phyloP scores from a whole-genome alignment of 2,797 vertebrate genomes.

The Fistularia commersonii region DNA sequence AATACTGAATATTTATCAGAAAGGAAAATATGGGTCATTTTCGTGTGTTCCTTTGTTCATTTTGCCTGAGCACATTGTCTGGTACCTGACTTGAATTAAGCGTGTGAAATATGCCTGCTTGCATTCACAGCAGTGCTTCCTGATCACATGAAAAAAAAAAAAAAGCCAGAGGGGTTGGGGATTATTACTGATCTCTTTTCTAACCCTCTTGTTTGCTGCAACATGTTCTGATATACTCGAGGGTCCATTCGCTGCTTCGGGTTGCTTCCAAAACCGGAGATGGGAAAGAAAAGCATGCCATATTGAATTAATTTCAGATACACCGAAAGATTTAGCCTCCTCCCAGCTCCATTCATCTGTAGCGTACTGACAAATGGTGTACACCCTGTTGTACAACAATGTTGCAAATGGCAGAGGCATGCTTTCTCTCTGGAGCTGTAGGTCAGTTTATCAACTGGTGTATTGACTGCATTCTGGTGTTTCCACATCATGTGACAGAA shows the following conservation, averaged over 20 bases:
- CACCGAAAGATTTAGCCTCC: conserved; percentile 46
- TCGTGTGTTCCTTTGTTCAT: conserved; percentile 46
- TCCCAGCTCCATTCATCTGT: conserved; percentile 51
- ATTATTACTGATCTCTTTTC: conserved; percentile 45
- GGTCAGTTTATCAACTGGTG: conserved; percentile 20
- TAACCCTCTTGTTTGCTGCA: conserved; percentile 32
- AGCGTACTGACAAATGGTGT: conserved; percentile 46
- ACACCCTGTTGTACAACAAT: conserved; percentile 24
- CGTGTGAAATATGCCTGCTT: conserved; percentile 21
- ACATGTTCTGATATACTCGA: conserved; percentile 41
- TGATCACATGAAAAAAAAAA: conserved; percentile 29
- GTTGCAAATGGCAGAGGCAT: conserved; percentile 41
- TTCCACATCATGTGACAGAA: neutral
- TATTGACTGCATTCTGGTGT: conserved; percentile 7
- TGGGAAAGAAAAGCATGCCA: conserved; percentile 42
- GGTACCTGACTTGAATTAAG: conserved; percentile 23
- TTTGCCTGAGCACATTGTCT: conserved; percentile 26
- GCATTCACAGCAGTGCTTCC: conserved; percentile 20
- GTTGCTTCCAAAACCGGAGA: conserved; percentile 26
- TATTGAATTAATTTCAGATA: conserved; percentile 52
- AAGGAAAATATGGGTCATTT: neutral
- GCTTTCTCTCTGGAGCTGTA: conserved; percentile 22
- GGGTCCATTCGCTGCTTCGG: conserved; percentile 21
- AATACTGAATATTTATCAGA: conserved; percentile 1
- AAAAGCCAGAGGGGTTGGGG: conserved; percentile 26